These are phyloP conservation scores for Sarcophaga caerulescens DNA, from an alignment of 2,888 invertebrate genomes.

Conservation along the genomic window DNA sequence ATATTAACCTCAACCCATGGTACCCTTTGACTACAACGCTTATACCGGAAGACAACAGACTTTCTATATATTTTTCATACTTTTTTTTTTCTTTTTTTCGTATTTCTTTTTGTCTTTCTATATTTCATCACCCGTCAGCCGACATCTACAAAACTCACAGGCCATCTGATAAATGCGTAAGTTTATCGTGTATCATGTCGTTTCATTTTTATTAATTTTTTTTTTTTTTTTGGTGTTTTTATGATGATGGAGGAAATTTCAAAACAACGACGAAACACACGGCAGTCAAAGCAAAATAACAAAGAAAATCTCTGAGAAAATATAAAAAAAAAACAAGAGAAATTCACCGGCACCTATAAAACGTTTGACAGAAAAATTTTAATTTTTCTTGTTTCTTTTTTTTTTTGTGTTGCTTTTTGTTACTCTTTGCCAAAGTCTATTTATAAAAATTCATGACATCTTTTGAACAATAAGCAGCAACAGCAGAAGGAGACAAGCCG, in stretches of 20 bases:
- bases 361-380: constrained; percentile 36
- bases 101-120: not conserved
- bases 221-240: constrained; percentile 5
- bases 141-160: constrained; percentile 33
- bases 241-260: constrained; percentile 54
- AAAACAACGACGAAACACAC: constrained; percentile 38
- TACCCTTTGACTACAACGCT: constrained; percentile 2
- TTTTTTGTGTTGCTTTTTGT: not conserved
- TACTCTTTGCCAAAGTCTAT: constrained; percentile 60
- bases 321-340: constrained; percentile 15
- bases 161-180: constrained; percentile 52
- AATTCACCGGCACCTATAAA: constrained; percentile 37
- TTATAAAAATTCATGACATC: constrained; percentile 66
- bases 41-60: constrained; percentile 49
- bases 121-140: constrained; percentile 33
- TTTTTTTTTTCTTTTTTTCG: not conserved
- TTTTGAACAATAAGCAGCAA: constrained; percentile 58
- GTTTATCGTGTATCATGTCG: not conserved
- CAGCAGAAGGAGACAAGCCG: not conserved
- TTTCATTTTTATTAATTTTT: too few species aligned
- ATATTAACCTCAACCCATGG: constrained; percentile 1
- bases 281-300: not conserved
- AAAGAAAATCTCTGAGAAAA: constrained; percentile 14
- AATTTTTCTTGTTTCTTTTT: not conserved
- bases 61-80: constrained; percentile 27